These are phyloP conservation scores for Chaenogobius annularis DNA, from an alignment of 2,113 vertebrate species.

Conservation along the genomic window DNA sequence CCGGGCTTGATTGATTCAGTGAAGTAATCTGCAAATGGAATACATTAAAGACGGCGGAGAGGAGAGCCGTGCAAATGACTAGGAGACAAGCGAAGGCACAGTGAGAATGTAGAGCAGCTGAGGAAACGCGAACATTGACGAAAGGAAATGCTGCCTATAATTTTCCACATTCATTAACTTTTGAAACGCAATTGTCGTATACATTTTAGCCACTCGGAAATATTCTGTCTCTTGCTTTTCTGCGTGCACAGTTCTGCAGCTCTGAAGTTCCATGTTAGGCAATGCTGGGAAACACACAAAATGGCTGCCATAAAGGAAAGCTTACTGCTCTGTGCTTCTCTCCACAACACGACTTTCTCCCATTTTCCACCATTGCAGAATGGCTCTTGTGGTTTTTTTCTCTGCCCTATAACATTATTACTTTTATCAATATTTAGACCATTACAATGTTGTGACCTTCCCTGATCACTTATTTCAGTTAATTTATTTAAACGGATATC, in stretches of 20 bases:
- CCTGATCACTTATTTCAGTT: background rate
- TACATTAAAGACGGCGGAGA: slow-evolving; percentile 61
- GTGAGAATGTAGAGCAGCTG: slow-evolving; percentile 32
- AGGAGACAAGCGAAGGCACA: slow-evolving; percentile 46
- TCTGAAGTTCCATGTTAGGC: slow-evolving; percentile 72
- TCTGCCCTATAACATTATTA: background rate
- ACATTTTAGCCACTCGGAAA: background rate
- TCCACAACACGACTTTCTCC: slow-evolving; percentile 30
- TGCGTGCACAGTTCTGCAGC: slow-evolving; percentile 22
- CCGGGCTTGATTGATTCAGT: slow-evolving; percentile 71
- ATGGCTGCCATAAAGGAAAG: slow-evolving; percentile 71
- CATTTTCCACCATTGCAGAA: slow-evolving; percentile 12
- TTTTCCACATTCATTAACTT: slow-evolving; percentile 30
- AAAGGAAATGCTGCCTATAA: slow-evolving; percentile 14
- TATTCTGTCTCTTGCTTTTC: background rate
- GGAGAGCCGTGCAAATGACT: slow-evolving; percentile 62
- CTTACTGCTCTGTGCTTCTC: slow-evolving; percentile 36
- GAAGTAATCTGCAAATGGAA: slow-evolving; percentile 77
- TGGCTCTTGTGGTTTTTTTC: background rate
- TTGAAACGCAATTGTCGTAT: background rate
- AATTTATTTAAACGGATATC: background rate
- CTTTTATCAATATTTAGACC: slow-evolving; percentile 2
- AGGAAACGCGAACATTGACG: slow-evolving; percentile 41
- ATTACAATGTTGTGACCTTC: slow-evolving; percentile 17
- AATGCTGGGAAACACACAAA: slow-evolving; percentile 69